phyloP scores from a whole-genome alignment of 2,113 vertebrate genomes.

The Xiphophorus couchianus region DNA sequence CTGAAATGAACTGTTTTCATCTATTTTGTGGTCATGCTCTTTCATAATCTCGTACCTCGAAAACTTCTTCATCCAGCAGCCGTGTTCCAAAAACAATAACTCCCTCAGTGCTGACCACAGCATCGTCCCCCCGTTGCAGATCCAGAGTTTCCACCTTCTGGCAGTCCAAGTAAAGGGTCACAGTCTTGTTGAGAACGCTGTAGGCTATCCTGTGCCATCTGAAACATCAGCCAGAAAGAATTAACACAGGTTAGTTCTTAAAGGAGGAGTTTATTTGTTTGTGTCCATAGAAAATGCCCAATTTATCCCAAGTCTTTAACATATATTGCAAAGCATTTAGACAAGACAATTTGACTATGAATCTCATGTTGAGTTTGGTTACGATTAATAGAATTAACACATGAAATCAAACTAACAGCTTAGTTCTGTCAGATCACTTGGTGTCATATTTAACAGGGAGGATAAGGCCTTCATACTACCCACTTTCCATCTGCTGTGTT shows the following conservation, averaged over 20 bases:
- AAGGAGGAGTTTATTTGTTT: background rate
- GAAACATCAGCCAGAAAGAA: constrained; percentile 7
- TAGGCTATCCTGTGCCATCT: constrained; percentile 93
- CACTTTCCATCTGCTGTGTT: constrained; percentile 90
- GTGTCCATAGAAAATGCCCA: background rate
- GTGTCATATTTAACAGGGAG: background rate
- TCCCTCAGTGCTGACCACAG: constrained; percentile 83
- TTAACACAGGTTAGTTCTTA: background rate
- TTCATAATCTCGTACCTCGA: constrained; percentile 81
- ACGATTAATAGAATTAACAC: background rate
- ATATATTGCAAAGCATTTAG: background rate
- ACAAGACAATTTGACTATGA: background rate
- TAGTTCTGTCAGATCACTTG: background rate
- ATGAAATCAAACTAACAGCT: background rate
- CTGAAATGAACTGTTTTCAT: background rate
- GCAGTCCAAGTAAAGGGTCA: constrained; percentile 87
- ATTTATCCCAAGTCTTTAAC: background rate
- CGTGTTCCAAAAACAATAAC: constrained; percentile 85
- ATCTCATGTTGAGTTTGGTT: background rate
- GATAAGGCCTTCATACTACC: constrained; percentile 48
- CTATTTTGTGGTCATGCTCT: background rate
- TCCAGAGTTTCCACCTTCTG: constrained; percentile 76
- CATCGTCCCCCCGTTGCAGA: constrained; percentile 73
- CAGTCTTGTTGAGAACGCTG: constrained; percentile 80
- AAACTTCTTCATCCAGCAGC: constrained; percentile 83